A percentile compares a stretch with the other conserved stretches of the same genome.
These are phyloP conservation scores for Spodoptera exigua DNA, from an alignment of 2,888 invertebrate species.

Conservation along the genomic window DNA sequence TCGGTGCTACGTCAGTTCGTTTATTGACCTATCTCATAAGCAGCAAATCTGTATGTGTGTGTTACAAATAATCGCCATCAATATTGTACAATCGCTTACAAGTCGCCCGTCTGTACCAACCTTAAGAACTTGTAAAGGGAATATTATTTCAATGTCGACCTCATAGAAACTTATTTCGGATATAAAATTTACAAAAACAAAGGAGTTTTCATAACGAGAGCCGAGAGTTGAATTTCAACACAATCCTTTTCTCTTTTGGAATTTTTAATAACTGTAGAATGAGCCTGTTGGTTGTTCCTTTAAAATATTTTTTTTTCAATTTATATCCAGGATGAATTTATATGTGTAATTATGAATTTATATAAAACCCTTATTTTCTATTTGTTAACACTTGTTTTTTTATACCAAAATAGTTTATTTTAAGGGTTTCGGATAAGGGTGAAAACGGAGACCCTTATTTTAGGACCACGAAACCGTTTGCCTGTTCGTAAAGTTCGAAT, in stretches of 20 bases:
- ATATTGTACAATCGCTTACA: neutral
- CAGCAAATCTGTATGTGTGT: neutral
- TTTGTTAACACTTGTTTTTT: neutral
- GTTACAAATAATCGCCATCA: neutral
- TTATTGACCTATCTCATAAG: too few species aligned
- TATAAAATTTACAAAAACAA: conserved; percentile 50
- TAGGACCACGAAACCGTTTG: too few species aligned
- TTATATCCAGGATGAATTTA: neutral
- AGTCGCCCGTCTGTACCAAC: neutral
- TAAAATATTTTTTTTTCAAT: conserved; percentile 9
- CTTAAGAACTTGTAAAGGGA: conserved; percentile 23
- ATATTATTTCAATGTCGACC: conserved; percentile 32
- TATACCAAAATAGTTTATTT: neutral
- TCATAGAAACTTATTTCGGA: conserved; percentile 47
- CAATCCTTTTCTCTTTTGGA: conserved; percentile 29
- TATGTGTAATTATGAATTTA: conserved; percentile 7
- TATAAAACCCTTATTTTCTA: neutral
- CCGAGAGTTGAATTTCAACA: conserved; percentile 34
- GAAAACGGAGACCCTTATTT: too few species aligned
- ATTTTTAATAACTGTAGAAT: conserved; percentile 25
- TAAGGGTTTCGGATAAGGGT: too few species aligned
- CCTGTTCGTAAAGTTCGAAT: too few species aligned
- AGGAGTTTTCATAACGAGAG: conserved; percentile 41
- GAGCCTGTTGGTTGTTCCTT: conserved; percentile 1
- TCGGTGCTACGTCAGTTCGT: too few species aligned